A percentile compares a stretch with the other conserved stretches of the same genome.
Evolutionary conservation across 2,113 vertebrate species (phyloP).

Genomic region (Corvus hawaiiensis): DNA sequence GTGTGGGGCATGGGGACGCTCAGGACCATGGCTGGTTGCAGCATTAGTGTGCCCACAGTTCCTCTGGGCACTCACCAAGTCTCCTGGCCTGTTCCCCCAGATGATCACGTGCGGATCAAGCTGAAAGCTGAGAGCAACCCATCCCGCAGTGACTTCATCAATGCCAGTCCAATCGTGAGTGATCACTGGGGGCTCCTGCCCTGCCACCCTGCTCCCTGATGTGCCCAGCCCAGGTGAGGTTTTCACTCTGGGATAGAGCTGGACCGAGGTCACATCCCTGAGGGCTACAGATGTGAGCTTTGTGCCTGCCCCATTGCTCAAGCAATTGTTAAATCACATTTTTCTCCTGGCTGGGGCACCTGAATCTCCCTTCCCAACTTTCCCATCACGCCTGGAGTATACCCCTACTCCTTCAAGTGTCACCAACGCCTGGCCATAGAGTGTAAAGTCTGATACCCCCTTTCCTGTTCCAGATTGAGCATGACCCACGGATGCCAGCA

Average conservation of each 20-base stretch:
- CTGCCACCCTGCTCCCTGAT: fast-evolving
- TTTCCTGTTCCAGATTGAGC: conserved; percentile 81
- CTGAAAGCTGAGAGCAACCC: conserved; percentile 87
- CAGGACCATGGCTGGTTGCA: neutral
- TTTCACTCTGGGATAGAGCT: neutral
- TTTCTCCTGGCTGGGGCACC: neutral
- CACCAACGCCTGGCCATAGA: neutral
- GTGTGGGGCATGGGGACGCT: neutral
- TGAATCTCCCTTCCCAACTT: neutral
- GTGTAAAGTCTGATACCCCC: fast-evolving
- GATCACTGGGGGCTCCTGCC: neutral
- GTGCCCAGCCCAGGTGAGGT: neutral
- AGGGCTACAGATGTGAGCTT: neutral
- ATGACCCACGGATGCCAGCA: conserved; percentile 92
- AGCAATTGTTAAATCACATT: neutral
- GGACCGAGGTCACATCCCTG: neutral
- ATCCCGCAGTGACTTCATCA: conserved; percentile 92
- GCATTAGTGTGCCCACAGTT: neutral
- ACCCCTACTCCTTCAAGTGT: neutral
- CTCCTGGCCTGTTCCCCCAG: conserved; percentile 57
- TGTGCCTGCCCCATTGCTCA: neutral
- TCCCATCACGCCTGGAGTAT: neutral
- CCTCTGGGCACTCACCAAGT: neutral
- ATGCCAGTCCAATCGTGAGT: conserved; percentile 94
- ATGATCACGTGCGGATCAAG: conserved; percentile 93